Evolutionary conservation across 2,113 vertebrate genomes (phyloP), one percentile per base, ranked within the genome.

Genomic region (Ceyx melanurus): DNA sequence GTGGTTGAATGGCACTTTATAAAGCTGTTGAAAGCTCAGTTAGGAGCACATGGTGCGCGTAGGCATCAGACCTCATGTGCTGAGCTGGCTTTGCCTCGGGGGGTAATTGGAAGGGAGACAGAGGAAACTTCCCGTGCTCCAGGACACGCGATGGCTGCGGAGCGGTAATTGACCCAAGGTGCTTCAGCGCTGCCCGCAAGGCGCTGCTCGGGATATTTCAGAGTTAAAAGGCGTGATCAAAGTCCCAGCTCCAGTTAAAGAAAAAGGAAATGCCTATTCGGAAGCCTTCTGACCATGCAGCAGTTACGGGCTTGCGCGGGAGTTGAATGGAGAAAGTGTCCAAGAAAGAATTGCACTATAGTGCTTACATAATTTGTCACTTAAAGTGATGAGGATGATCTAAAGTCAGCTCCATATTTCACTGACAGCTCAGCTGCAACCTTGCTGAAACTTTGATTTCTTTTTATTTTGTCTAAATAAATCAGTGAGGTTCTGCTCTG

Each of bases 171-270:
- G 80, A 62, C 77, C 77, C 77, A 57, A 92, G 81, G 70, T 61
- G 68, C 2, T 31, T 64, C 10, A 3, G 80, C 26, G 5, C 73
- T 53, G 80, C 48, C 76, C 0, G 0, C 60, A 23, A 83, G 73
- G 70, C 0, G 0, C 80, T 68, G 83, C 86, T 83, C 16, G 1
- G 9, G 3, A 10, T n/a, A 77, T 46, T 46, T 82, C 0, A 0
- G 45, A 82, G 66, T 57, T 51, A 26, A 86, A 80, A 86, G 51
- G 12, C 0, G 0, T n/a, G 71, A 82, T 89, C 72, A 56, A 91
- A 91, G 87, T n/a, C 4, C 4, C 20, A 83, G 33, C 56, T 88
- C 75, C 56, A 70, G 42, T 50, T 77, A 85, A 87, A 88, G 19
- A 40, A 62, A 80, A 91, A 67, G 50, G 67, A 94, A 88, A 51